These are phyloP conservation scores for Lytechinus variegatus DNA, from an alignment of 35 echinoderm and acorn worm species.

Conservation along the genomic window DNA sequence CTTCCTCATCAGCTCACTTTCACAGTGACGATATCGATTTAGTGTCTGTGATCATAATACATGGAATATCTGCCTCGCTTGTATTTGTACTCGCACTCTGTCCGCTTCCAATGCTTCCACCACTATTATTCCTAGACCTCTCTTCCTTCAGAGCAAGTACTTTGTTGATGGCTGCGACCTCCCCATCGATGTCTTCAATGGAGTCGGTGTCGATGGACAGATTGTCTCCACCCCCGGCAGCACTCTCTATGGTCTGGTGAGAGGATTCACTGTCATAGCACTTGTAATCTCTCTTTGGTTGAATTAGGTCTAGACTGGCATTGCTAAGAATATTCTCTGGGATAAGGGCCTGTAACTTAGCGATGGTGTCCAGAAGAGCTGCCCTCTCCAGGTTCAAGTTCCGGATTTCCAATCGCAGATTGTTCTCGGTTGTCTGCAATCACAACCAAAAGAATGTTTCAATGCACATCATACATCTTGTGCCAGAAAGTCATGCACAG, in stretches of 20 bases:
- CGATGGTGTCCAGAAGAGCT: conserved; percentile 71
- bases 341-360: conserved; percentile 61
- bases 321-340: conserved; percentile 66
- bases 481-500: background rate
- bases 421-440: conserved; percentile 54
- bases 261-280: background rate
- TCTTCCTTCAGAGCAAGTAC: conserved; percentile 2
- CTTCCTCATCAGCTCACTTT: background rate
- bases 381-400: conserved; percentile 70
- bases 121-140: conserved; percentile 58
- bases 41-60: conserved; percentile 39
- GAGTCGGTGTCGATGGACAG: conserved; percentile 52
- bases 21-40: background rate
- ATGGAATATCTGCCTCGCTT: conserved; percentile 58
- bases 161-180: conserved; percentile 57
- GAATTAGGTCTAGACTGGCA: conserved; percentile 74
- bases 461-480: background rate
- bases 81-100: conserved; percentile 63
- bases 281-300: conserved; percentile 48
- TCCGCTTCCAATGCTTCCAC: conserved; percentile 68
- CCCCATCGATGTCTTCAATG: conserved; percentile 61
- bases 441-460: background rate
- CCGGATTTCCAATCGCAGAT: conserved; percentile 55
- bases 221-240: conserved; percentile 24
- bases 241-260: background rate